phyloP scores from a whole-genome alignment of 2,797 vertebrate species.

The Chelonia mydas region DNA sequence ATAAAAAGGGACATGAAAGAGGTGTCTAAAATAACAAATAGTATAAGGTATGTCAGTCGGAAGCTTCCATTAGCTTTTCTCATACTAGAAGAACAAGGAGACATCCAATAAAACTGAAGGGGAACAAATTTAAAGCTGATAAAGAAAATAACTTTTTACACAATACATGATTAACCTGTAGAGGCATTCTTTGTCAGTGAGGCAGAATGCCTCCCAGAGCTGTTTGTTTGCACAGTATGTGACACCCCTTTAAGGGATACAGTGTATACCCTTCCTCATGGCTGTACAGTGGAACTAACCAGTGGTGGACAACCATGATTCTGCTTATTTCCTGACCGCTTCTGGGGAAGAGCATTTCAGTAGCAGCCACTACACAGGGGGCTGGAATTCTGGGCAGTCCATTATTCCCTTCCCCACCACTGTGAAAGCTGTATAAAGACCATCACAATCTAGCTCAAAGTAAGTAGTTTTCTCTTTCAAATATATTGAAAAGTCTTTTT shows the following conservation, averaged over 20 bases:
- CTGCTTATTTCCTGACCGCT: neutral
- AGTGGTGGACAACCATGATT: neutral
- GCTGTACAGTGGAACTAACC: neutral
- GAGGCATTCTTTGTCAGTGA: neutral
- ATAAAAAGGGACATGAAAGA: neutral
- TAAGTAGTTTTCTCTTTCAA: slow-evolving; percentile 10
- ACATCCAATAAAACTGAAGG: neutral
- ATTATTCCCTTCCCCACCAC: neutral
- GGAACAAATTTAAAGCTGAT: neutral
- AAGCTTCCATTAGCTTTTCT: neutral
- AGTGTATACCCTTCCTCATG: neutral
- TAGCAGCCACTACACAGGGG: neutral
- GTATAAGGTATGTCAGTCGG: neutral
- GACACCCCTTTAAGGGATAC: neutral
- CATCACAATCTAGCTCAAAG: neutral
- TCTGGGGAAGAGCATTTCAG: neutral
- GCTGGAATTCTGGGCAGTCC: neutral
- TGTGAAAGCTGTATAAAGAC: neutral
- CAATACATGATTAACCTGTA: fast-evolving
- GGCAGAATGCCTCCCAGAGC: neutral
- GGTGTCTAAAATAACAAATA: neutral
- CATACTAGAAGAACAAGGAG: slow-evolving; percentile 19
- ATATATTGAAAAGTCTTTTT: neutral
- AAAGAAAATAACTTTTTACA: neutral
- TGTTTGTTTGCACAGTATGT: neutral